A percentile compares a stretch with the other conserved stretches of the same genome.
These are phyloP conservation scores for Spheniscus mendiculus DNA, from an alignment of 2,113 vertebrate species.

Conservation along the genomic window DNA sequence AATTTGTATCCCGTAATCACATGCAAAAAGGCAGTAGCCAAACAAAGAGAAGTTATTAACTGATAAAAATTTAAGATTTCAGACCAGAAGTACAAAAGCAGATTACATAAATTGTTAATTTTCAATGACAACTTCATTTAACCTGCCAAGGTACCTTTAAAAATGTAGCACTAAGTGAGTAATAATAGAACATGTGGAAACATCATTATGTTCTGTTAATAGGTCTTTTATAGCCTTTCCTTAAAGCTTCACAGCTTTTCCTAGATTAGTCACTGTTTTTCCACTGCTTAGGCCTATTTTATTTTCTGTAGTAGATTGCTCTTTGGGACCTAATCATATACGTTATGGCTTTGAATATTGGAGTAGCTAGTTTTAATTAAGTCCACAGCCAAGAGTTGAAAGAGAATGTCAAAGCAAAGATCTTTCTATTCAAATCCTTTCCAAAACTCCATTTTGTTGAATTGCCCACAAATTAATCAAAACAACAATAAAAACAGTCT, in stretches of 20 bases:
- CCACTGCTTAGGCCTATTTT: background rate
- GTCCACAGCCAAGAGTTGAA: background rate
- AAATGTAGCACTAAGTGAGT: background rate
- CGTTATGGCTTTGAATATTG: background rate
- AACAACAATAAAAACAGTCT: background rate
- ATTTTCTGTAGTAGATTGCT: background rate
- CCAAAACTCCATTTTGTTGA: background rate
- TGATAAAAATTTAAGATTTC: background rate
- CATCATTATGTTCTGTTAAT: background rate
- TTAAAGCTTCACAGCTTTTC: background rate
- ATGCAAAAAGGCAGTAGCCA: background rate
- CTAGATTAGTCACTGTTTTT: background rate
- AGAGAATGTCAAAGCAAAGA: background rate
- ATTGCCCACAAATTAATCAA: background rate
- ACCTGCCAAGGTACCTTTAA: background rate
- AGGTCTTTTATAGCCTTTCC: background rate
- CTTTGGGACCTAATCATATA: background rate
- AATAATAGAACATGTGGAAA: background rate
- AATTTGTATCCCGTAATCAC: background rate
- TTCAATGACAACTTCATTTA: background rate
- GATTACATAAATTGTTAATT: background rate
- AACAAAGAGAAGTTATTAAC: background rate
- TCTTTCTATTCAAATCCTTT: background rate
- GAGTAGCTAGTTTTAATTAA: constrained; percentile 7
- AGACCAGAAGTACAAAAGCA: background rate